A percentile compares a stretch with the other conserved stretches of the same genome.
Conservation (phyloP, 1,140 invertebrate genomes). For the Heliconius congener region DNA sequence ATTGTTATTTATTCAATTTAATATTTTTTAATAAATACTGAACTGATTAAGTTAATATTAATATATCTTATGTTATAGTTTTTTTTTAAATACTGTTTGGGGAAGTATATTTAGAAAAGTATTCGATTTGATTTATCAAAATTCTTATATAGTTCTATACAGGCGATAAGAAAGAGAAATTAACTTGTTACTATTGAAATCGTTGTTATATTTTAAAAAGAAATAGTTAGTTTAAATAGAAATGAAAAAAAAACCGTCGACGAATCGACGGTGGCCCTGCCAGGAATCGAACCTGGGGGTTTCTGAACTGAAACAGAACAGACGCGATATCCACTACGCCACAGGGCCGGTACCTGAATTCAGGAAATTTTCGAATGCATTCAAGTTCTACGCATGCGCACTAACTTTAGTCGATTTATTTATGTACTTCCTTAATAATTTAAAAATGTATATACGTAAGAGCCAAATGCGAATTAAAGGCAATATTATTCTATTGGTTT, state of each 20-base stretch:
- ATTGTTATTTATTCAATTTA: neutral
- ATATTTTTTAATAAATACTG: too few relatives aligned
- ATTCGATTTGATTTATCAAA: too few relatives aligned
- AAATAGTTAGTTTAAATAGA: neutral
- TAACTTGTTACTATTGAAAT: neutral
- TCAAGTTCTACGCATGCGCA: constrained; percentile 11
- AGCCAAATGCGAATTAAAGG: too few relatives aligned
- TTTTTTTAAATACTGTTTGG: too few relatives aligned
- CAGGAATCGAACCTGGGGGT: constrained; percentile 10
- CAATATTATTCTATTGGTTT: too few relatives aligned
- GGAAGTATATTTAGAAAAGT: too few relatives aligned
- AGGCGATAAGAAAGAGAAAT: too few relatives aligned
- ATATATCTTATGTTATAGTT: too few relatives aligned
- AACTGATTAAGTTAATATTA: too few relatives aligned
- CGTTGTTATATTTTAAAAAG: neutral
- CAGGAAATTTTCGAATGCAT: constrained; percentile 2
- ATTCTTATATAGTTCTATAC: too few relatives aligned
- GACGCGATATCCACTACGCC: constrained; percentile 14
- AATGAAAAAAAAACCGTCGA: neutral
- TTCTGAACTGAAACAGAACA: constrained; percentile 10
- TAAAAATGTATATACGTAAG: neutral
- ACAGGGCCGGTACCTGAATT: neutral
- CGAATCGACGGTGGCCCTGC: constrained; percentile 4
- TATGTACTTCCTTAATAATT: neutral
- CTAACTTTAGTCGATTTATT: neutral